Percentiles rank a stretch among this genome's conserved stretches.
Evolutionary conservation across 2,113 vertebrate species (phyloP).

Genomic region (Alligator mississippiensis): DNA sequence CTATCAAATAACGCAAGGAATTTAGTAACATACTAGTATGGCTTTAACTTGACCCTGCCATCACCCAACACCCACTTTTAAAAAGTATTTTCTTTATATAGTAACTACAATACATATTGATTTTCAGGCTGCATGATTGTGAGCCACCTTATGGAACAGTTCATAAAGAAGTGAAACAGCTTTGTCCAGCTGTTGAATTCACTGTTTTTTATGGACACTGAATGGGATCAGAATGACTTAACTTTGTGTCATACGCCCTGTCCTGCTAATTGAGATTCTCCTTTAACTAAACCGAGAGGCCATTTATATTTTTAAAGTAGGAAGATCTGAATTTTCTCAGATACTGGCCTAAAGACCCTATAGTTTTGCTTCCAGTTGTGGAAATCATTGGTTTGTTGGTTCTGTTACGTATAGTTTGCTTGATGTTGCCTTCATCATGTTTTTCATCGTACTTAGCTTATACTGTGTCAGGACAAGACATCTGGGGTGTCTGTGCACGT

Average conservation of each 20-base stretch:
- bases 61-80: not conserved
- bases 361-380: not conserved
- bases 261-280: not conserved
- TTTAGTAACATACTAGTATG: not conserved
- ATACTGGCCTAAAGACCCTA: not conserved
- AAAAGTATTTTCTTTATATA: not conserved
- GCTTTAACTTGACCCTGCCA: not conserved
- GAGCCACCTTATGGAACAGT: not conserved
- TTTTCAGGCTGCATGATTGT: not conserved
- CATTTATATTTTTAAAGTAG: not conserved
- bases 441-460: not conserved
- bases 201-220: not conserved
- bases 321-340: not conserved
- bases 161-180: not conserved
- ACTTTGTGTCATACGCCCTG: not conserved
- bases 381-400: not conserved
- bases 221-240: not conserved
- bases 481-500: too few species aligned
- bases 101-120: not conserved
- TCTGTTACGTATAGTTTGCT: not conserved
- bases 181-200: not conserved
- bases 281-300: not conserved
- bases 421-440: not conserved
- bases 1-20: not conserved
- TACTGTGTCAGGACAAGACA: not conserved